These are phyloP conservation scores for Nomada flava DNA, from an alignment of 2,888 invertebrate species.

Conservation along the genomic window DNA sequence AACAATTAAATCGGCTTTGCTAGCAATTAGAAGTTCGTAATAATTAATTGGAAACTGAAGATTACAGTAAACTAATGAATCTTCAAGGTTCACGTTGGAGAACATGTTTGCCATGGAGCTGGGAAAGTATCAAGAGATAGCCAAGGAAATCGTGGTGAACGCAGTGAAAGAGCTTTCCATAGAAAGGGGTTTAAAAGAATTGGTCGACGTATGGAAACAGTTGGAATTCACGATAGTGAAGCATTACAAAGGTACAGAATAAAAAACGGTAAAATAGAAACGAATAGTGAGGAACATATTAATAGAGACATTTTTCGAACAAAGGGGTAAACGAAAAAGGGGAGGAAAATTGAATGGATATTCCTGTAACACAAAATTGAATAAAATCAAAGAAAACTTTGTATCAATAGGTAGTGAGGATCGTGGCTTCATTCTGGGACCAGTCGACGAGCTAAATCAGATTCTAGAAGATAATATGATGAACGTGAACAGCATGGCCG, in stretches of 20 bases:
- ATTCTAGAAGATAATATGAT: constrained; percentile 95
- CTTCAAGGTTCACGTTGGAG: constrained; percentile 91
- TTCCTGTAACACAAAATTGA: neutral
- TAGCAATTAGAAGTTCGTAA: neutral
- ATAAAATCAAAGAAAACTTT: neutral
- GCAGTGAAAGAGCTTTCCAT: constrained; percentile 96
- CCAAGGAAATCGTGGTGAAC: constrained; percentile 93
- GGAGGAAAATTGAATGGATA: neutral
- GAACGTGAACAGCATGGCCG: constrained; percentile 96
- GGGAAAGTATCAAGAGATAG: constrained; percentile 93
- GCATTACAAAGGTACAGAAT: constrained; percentile 87
- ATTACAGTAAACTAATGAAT: neutral
- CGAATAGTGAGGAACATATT: neutral
- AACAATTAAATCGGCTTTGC: too few relatives aligned
- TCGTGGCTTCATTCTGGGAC: constrained; percentile 92
- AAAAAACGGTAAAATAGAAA: neutral
- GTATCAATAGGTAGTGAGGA: constrained; percentile 87
- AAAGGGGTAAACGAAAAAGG: neutral
- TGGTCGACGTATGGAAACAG: constrained; percentile 90
- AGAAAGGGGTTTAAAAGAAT: constrained; percentile 93
- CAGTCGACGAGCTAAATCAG: constrained; percentile 93
- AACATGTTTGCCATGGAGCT: constrained; percentile 97
- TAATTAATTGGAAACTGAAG: neutral
- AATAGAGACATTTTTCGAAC: neutral
- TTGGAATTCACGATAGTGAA: constrained; percentile 88